Evolutionary conservation across 2,113 vertebrate genomes (phyloP).

Genomic region (Neogobius melanostomus): DNA sequence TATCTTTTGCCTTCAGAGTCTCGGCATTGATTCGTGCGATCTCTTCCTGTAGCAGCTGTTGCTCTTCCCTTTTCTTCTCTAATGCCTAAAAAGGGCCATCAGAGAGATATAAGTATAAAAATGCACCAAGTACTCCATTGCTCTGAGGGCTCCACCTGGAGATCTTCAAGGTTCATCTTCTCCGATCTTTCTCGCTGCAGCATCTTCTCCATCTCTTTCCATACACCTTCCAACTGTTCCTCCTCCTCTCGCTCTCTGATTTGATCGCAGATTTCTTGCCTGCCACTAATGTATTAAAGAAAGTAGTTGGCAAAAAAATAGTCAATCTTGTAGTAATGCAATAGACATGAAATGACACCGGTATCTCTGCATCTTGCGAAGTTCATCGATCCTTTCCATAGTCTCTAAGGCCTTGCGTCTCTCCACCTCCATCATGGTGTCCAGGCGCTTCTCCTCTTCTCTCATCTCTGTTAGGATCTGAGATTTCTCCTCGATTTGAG

Average conservation of each 20-base stretch:
- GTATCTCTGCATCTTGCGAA: constrained; percentile 77
- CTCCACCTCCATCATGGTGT: constrained; percentile 86
- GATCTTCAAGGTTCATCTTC: constrained; percentile 79
- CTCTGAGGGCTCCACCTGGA: constrained; percentile 68
- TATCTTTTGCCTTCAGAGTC: constrained; percentile 73
- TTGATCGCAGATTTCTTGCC: constrained; percentile 79
- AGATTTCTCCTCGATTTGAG: constrained; percentile 85
- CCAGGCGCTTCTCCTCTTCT: constrained; percentile 83
- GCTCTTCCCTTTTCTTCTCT: constrained; percentile 75
- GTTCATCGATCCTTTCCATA: constrained; percentile 75
- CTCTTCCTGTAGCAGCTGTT: constrained; percentile 78
- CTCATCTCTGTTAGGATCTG: constrained; percentile 76
- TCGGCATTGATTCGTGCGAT: constrained; percentile 80
- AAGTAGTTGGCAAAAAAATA: background rate
- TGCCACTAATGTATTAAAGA: constrained; percentile 72
- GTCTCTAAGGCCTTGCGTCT: constrained; percentile 74
- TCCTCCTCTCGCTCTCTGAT: constrained; percentile 79
- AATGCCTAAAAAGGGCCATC: constrained; percentile 68
- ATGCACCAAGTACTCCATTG: background rate
- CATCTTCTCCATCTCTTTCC: constrained; percentile 79
- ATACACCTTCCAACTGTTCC: constrained; percentile 65
- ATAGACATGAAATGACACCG: constrained; percentile 41
- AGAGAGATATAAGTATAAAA: background rate
- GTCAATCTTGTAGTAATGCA: background rate
- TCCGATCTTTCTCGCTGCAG: constrained; percentile 76